Conservation (phyloP, 1,140 invertebrate genomes). For the Heliothis virescens region DNA sequence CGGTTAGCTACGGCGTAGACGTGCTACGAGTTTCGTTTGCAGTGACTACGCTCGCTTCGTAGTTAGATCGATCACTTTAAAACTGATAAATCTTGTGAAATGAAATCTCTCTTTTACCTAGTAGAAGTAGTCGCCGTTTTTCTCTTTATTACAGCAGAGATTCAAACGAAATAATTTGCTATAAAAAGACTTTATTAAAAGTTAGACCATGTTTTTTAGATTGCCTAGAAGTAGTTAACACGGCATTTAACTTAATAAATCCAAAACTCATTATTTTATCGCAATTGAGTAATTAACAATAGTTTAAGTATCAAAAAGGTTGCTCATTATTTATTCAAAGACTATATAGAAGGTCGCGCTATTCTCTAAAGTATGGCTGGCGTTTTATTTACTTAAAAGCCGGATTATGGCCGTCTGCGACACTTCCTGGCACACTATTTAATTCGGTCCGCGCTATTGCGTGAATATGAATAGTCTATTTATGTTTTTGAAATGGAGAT, state of each 20-base stretch:
- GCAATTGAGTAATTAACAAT: conserved; percentile 61
- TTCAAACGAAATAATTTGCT: too few relatives aligned
- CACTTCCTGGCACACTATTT: conserved; percentile 58
- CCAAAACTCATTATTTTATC: conserved; percentile 23
- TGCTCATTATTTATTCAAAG: conserved; percentile 70
- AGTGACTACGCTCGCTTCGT: conserved; percentile 22
- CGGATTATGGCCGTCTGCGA: conserved; percentile 57
- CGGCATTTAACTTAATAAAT: too few relatives aligned
- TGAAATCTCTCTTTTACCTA: conserved; percentile 21
- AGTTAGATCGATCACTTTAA: conserved; percentile 40
- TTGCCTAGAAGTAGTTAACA: not conserved
- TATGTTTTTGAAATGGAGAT: conserved; percentile 23
- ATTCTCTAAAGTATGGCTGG: conserved; percentile 39
- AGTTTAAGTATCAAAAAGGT: conserved; percentile 66
- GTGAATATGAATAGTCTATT: conserved; percentile 44
- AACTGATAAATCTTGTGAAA: conserved; percentile 32
- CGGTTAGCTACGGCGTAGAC: conserved; percentile 35
- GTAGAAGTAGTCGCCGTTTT: not conserved
- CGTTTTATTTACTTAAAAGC: conserved; percentile 66
- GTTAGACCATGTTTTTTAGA: too few relatives aligned
- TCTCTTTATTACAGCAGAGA: not conserved
- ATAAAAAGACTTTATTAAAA: too few relatives aligned
- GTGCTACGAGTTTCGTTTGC: conserved; percentile 27
- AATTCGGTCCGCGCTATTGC: conserved; percentile 52
- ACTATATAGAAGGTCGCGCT: conserved; percentile 49